Base-by-base conservation (phyloP, 2,888 invertebrate genomes). In the Synergus umbraculus region DNA sequence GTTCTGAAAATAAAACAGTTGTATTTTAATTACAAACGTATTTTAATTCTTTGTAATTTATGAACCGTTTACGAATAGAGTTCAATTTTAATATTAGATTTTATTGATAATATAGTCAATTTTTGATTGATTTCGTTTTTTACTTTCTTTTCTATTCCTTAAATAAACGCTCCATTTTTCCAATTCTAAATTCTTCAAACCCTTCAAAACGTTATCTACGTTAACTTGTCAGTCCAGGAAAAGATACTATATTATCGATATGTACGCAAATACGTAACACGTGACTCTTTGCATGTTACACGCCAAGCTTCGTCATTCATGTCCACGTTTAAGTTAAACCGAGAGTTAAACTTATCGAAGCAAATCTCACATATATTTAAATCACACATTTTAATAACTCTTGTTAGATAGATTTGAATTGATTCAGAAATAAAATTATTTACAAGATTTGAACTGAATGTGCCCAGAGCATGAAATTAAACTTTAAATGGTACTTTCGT, bases 1-100 rank as follows among this genome's bases (percentile, higher is more conserved):
- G 92, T 87, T 95, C 95, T 96, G 93, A 54, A 93, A 85, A 85
- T 80, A n/a, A 81, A 77, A 37, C 37, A n/a, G 54, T 37, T 13
- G 49, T 73, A 37, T 49, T 46, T 54, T 73, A 73, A 73, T 73
- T 63, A 76, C 43, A 18, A 73, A 82, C 9, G 43, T 22, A 60
- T 22, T 73, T 73, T 15, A 22, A 49, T 49, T 49, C 37, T 54
- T 49, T 49, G 22, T 67, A 44, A 67, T 44, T 67, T 44, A 64
- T 37, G 4, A 13, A 46, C 8, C 8, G 10, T 46, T 46, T 46
- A 12, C 12, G 8, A 46, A 46, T 46, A 10, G 12, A 12, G 2
- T 12, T 1, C 7, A 46, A 46, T 46, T 46, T 46, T 46, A 46
- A 46, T 46, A 0, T 46, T 12, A 46, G 12, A 46, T 46, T 46